phyloP scores from a whole-genome alignment of 2,888 invertebrate genomes.

The Morpho helenor region DNA sequence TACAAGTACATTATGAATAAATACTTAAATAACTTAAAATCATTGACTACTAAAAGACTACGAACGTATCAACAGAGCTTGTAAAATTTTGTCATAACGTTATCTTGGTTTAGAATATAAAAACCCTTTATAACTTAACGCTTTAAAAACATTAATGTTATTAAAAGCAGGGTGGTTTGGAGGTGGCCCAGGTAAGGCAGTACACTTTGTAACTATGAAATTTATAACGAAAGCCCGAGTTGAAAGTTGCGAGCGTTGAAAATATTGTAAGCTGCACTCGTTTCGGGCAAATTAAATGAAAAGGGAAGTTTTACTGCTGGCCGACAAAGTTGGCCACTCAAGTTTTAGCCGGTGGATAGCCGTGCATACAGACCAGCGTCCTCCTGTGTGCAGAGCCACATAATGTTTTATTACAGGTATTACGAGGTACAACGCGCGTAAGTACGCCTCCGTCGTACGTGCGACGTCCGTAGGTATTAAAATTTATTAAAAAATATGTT shows the following conservation, averaged over 20 bases:
- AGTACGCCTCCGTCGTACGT: constrained; percentile 16
- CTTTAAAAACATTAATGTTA: constrained; percentile 23
- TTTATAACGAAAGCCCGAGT: constrained; percentile 66
- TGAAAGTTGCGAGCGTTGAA: constrained; percentile 70
- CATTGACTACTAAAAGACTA: too few species aligned
- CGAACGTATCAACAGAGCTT: too few species aligned
- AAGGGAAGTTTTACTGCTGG: constrained; percentile 69
- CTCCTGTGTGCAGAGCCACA: constrained; percentile 26
- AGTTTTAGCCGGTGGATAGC: constrained; percentile 50
- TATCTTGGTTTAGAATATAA: too few species aligned
- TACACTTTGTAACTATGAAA: constrained; percentile 47
- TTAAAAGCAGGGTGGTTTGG: constrained; percentile 22
- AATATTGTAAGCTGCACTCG: constrained; percentile 76
- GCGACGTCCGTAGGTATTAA: constrained; percentile 16
- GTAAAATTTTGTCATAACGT: too few species aligned
- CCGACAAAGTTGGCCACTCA: constrained; percentile 70
- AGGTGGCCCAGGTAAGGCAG: constrained; percentile 28
- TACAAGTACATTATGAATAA: too few species aligned
- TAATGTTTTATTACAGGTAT: constrained; percentile 22
- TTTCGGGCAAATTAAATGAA: constrained; percentile 76
- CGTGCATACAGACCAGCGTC: constrained; percentile 35
- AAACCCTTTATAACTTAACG: not conserved
- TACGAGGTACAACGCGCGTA: constrained; percentile 17
- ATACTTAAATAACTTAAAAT: too few species aligned
- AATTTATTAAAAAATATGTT: constrained; percentile 22